These are phyloP conservation scores for Anoplius nigerrimus DNA, from an alignment of 2,888 invertebrate genomes.

Conservation along the genomic window DNA sequence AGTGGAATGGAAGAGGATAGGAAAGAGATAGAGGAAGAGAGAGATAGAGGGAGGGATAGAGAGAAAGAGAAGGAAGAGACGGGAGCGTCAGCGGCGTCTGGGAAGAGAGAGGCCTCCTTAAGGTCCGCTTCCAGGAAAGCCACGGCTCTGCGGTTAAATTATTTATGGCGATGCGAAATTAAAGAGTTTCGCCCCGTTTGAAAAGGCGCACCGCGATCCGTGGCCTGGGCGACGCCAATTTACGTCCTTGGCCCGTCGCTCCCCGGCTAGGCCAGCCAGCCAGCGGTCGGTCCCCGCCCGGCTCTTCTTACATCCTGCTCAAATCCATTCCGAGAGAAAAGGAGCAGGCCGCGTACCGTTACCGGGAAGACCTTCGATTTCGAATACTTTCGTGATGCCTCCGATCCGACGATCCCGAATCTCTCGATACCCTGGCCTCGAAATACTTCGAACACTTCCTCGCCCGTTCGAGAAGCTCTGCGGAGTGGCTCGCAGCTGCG, in stretches of 20 bases:
- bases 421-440: too few species aligned
- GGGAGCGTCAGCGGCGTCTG: conserved; percentile 41
- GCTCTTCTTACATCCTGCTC: conserved; percentile 38
- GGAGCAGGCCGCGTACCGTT: background rate
- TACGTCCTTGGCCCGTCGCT: conserved; percentile 60
- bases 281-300: conserved; percentile 39
- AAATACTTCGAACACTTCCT: too few species aligned
- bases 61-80: background rate
- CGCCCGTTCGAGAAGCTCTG: too few species aligned
- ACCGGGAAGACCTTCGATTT: conserved; percentile 28
- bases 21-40: background rate
- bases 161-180: conserved; percentile 74
- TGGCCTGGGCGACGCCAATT: conserved; percentile 63
- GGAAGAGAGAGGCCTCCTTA: conserved; percentile 39
- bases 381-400: conserved; percentile 15
- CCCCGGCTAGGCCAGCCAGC: conserved; percentile 23
- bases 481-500: too few species aligned
- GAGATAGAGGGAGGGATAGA: background rate
- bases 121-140: conserved; percentile 66
- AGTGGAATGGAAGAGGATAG: background rate
- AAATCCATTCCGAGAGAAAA: background rate
- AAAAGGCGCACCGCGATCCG: conserved; percentile 63
- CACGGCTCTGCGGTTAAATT: conserved; percentile 71
- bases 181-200: conserved; percentile 70
- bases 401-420: too few species aligned